These are phyloP conservation scores for Patella caerulea DNA, from an alignment of 2,888 invertebrate species.

Conservation along the genomic window DNA sequence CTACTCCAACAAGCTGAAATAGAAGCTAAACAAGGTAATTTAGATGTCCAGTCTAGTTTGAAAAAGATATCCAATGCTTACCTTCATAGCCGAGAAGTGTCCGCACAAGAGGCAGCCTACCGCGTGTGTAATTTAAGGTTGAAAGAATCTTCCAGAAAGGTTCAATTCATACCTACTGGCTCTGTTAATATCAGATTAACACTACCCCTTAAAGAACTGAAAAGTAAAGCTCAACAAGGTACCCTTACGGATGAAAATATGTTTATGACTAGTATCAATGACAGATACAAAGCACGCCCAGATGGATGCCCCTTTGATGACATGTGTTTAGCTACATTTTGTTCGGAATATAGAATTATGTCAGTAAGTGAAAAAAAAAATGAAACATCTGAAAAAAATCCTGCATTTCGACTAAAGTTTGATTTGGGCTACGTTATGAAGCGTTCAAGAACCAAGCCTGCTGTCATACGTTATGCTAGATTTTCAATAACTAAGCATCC, in stretches of 20 bases:
- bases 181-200: slow-evolving; percentile 12
- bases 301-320: neutral
- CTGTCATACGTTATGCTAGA: slow-evolving; percentile 6
- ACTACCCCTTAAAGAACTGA: neutral
- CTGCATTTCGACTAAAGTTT: neutral
- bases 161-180: slow-evolving; percentile 32
- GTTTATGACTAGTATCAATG: slow-evolving; percentile 17
- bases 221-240: neutral
- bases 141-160: slow-evolving; percentile 28
- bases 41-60: slow-evolving; percentile 23
- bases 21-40: slow-evolving; percentile 31
- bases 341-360: slow-evolving; percentile 22
- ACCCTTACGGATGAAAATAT: slow-evolving; percentile 14
- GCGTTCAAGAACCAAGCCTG: neutral
- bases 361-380: slow-evolving; percentile 14
- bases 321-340: slow-evolving; percentile 18
- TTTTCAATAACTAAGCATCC: neutral
- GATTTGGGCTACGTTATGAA: slow-evolving; percentile 8
- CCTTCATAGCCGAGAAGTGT: slow-evolving; percentile 33
- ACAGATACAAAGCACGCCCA: slow-evolving; percentile 7
- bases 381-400: slow-evolving; percentile 1
- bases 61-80: slow-evolving; percentile 27
- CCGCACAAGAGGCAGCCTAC: slow-evolving; percentile 32
- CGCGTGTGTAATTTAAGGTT: slow-evolving; percentile 29
- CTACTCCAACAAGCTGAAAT: slow-evolving; percentile 27